Conservation (phyloP, 2,888 invertebrate genomes). For the Plusia festucae region DNA sequence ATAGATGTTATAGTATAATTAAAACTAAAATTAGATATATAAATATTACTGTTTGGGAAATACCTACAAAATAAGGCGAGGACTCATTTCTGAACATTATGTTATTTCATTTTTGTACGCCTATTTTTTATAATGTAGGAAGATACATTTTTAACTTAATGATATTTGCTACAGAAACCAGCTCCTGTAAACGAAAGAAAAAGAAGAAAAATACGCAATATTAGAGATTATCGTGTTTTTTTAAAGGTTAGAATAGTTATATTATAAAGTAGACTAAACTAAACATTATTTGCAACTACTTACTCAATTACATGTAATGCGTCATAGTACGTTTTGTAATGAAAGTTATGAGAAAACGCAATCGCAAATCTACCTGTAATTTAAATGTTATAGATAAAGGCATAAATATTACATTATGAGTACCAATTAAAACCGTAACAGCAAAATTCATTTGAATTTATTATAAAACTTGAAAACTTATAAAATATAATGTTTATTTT, state of each 20-base stretch:
- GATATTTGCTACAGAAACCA: slow-evolving; percentile 30
- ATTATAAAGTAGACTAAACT: too few species aligned
- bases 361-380: too few species aligned
- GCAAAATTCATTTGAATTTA: neutral
- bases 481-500: neutral
- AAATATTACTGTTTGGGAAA: too few species aligned
- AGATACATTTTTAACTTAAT: neutral
- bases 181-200: slow-evolving; percentile 27
- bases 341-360: neutral
- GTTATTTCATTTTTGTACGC: too few species aligned
- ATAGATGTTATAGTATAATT: too few species aligned
- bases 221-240: neutral
- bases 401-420: too few species aligned
- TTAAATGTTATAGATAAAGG: neutral
- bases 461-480: neutral
- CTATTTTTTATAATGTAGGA: too few species aligned
- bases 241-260: neutral
- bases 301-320: too few species aligned
- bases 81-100: too few species aligned
- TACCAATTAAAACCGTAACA: neutral
- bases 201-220: slow-evolving; percentile 20
- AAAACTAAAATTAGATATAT: too few species aligned
- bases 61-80: too few species aligned
- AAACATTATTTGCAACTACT: too few species aligned
- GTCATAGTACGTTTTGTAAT: neutral